phyloP scores from a whole-genome alignment of 1,140 invertebrate species.

The Battus philenor region DNA sequence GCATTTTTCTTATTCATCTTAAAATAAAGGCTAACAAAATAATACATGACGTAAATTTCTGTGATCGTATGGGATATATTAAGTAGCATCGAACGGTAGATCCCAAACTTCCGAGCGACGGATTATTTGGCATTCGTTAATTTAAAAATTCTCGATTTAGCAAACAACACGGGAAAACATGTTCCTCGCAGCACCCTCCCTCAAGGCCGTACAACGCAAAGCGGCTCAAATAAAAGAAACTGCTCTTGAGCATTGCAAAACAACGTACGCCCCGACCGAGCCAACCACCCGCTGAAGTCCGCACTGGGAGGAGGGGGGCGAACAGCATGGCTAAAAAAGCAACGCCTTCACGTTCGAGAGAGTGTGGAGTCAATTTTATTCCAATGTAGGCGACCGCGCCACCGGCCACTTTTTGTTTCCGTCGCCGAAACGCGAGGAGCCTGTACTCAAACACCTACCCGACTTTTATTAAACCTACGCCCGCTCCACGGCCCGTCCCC shows the following conservation, averaged over 20 bases:
- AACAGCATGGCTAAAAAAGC: slow-evolving; percentile 60
- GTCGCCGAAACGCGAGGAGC: slow-evolving; percentile 66
- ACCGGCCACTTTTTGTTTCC: slow-evolving; percentile 72
- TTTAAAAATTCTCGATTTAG: slow-evolving; percentile 70
- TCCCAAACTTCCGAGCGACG: slow-evolving; percentile 59
- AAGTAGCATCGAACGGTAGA: slow-evolving; percentile 17
- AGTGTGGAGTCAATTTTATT: slow-evolving; percentile 75
- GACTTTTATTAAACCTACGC: slow-evolving; percentile 67
- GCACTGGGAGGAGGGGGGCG: slow-evolving; percentile 48
- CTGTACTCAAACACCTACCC: slow-evolving; percentile 69
- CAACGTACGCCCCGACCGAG: slow-evolving; percentile 66
- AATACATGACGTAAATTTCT: no score
- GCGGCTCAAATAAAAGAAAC: slow-evolving; percentile 72
- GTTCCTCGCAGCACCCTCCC: slow-evolving; percentile 57
- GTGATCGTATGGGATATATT: slow-evolving; percentile 10
- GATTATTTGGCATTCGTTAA: slow-evolving; percentile 67
- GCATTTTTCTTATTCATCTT: no score
- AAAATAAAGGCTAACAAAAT: no score
- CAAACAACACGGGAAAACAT: slow-evolving; percentile 71
- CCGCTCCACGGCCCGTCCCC: slow-evolving; percentile 37
- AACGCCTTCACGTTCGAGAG: slow-evolving; percentile 69
- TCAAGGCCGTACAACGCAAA: slow-evolving; percentile 67
- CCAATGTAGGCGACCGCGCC: slow-evolving; percentile 72
- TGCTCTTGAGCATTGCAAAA: slow-evolving; percentile 72
- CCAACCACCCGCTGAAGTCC: slow-evolving; percentile 71